phyloP scores from a whole-genome alignment of 2,797 vertebrate species.

The Scleropages formosus region DNA sequence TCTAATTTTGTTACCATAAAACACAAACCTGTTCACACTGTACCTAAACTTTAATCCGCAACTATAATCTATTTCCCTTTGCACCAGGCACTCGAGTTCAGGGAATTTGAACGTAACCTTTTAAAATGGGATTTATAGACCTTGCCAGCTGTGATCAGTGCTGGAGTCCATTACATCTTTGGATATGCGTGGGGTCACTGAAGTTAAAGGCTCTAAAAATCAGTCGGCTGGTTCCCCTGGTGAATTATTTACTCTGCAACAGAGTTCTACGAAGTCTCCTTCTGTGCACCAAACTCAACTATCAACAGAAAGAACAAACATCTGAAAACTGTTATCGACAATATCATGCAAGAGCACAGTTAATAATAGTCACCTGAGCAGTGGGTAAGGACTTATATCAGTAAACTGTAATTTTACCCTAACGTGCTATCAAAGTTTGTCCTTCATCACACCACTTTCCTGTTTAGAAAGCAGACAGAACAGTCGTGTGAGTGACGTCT shows the following conservation, averaged over 20 bases:
- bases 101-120: slow-evolving; percentile 2
- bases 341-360: slow-evolving; percentile 4
- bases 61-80: neutral
- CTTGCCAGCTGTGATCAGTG: slow-evolving; percentile 22
- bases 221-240: neutral
- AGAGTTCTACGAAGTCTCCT: neutral
- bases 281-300: neutral
- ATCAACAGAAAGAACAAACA: slow-evolving; percentile 16
- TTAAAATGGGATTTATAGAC: slow-evolving; percentile 21
- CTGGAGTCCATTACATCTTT: slow-evolving; percentile 1
- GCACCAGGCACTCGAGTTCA: slow-evolving; percentile 20
- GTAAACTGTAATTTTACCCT: neutral
- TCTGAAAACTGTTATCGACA: slow-evolving; percentile 9
- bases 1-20: neutral
- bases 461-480: neutral
- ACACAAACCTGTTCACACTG: neutral
- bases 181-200: neutral
- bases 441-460: neutral
- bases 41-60: neutral
- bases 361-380: neutral
- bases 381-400: neutral
- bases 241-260: slow-evolving; percentile 16
- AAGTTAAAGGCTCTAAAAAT: neutral
- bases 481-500: slow-evolving; percentile 1
- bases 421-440: neutral